Base-by-base conservation (phyloP, 2,113 vertebrate genomes). In the Saguinus imperator region DNA sequence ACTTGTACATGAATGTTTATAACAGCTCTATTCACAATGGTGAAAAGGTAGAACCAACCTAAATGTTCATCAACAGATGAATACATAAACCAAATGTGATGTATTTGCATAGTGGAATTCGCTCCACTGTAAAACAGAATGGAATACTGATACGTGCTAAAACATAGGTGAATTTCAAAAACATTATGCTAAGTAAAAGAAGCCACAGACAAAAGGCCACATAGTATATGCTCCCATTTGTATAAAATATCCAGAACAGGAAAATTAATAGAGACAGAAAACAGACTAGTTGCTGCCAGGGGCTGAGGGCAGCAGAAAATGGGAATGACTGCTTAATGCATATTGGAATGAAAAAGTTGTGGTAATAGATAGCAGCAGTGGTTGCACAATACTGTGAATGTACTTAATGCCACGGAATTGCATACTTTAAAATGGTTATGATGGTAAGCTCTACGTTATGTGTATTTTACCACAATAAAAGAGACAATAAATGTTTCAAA, bases 91-190 rank as follows among this genome's bases (percentile, higher is more conserved):
- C 40, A 48, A 70, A 45, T 32, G 5, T 32, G 12, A 37, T n/a
- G 1, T 10, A 40, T 0, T 32, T 6, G 1, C 2, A 11, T 2
- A 0, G 6, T 1, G 18, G 32, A 8, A 64, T 18, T 9, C 23
- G 25, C 50, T 80, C 20, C 16, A 14, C 66, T 35, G 8, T 40
- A 12, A 45, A 57, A 79, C 32, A 35, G n/a, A 72, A 3, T 23
- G n/a, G 11, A 84, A 25, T 9, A n/a, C 12, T 25, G 57, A 45
- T 7, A 23, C 7, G 6, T 12, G 29, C 25, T 18, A 20, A 4
- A 43, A n/a, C 20, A 17, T 12, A 23, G 10, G 7, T 7, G 35
- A 13, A 18, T 6, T 32, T 35, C 55, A 27, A n/a, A 55, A 75
- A 52, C 6, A 50, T 37, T n/a, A 21, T 8, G 23, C 61, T 37